Evolutionary conservation across 2,888 invertebrate species (phyloP), one percentile per base, ranked within the genome.

Genomic region (Xanthia togata): DNA sequence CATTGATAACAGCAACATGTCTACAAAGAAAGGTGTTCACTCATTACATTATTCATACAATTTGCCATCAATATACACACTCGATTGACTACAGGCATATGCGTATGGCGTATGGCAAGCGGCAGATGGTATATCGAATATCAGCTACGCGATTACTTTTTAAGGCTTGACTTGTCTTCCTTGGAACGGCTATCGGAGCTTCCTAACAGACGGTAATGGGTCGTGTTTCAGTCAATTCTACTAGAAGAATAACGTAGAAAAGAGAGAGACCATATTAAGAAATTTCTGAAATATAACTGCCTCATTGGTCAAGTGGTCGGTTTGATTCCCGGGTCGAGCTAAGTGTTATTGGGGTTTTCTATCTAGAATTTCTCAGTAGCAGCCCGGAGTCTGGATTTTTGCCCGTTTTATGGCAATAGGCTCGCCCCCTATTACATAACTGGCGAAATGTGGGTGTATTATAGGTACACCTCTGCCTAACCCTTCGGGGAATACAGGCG

Each of bases 111-210:
- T n/a, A n/a, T n/a, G 70, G 70, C 20, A 23, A 38, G 8, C 31
- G 63, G 38, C 77, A 70, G 78, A 78, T 78, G 55, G 44, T 47
- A 12, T 55, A 63, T 78, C 26, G 26, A 31, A 70, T 78, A 47
- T 70, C 77, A 63, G 55, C 55, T 78, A 78, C 4, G 1, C 20
- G 20, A 78, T 68, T 38, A 53, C 17, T 5, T 67, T 77, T 63
- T 50, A 35, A 4, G 50, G 17, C 14, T 38, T 62, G 1, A 47
- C 53, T 50, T 44, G 78, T 20, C 38, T 70, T 78, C 78, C 9
- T 53, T 31, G 12, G 1, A 23, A 17, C 9, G 12, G 47, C 5
- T 3, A 38, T 55, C 5, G 2, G 23, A 12, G 23, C 8, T 62
- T 73, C n/a, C 4, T n/a, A 23, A 9, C 3, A 53, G 17, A 60